Evolutionary conservation across 2,888 invertebrate species (phyloP).

Genomic region (Diaphora mendica): DNA sequence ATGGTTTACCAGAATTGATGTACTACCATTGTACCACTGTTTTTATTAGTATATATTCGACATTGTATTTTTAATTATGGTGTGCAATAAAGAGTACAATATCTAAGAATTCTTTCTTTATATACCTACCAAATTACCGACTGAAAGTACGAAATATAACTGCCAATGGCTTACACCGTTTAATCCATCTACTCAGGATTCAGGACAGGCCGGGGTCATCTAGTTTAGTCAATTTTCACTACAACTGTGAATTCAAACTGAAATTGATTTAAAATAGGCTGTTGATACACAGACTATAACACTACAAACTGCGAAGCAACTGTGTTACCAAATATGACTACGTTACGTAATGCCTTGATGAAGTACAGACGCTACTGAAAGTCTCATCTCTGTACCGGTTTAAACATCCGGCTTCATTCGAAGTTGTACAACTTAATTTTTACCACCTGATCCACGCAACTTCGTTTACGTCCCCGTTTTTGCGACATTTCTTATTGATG

Average conservation of each 20-base stretch:
- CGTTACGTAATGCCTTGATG: slow-evolving; percentile 28
- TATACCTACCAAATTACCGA: background rate
- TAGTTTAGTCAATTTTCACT: background rate
- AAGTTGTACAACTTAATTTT: slow-evolving; percentile 32
- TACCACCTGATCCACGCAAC: background rate
- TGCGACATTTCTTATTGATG: slow-evolving; percentile 2
- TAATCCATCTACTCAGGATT: too few species aligned
- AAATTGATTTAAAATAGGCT: background rate
- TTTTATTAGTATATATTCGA: too few species aligned
- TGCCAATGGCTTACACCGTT: background rate
- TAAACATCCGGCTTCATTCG: slow-evolving; percentile 42
- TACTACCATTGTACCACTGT: too few species aligned
- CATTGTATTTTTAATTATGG: too few species aligned
- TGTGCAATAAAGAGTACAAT: too few species aligned
- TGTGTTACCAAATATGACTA: background rate
- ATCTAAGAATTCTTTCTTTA: background rate
- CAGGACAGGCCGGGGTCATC: background rate
- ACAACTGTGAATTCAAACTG: background rate
- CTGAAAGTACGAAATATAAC: background rate
- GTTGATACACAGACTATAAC: background rate
- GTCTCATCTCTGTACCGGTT: slow-evolving; percentile 49
- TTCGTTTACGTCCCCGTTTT: slow-evolving; percentile 9
- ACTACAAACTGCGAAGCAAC: background rate
- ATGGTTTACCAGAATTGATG: too few species aligned
- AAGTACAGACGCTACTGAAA: slow-evolving; percentile 35